Evolutionary conservation across 2,113 vertebrate species (phyloP), one percentile per base, ranked within the genome.

Genomic region (Anhinga anhinga): DNA sequence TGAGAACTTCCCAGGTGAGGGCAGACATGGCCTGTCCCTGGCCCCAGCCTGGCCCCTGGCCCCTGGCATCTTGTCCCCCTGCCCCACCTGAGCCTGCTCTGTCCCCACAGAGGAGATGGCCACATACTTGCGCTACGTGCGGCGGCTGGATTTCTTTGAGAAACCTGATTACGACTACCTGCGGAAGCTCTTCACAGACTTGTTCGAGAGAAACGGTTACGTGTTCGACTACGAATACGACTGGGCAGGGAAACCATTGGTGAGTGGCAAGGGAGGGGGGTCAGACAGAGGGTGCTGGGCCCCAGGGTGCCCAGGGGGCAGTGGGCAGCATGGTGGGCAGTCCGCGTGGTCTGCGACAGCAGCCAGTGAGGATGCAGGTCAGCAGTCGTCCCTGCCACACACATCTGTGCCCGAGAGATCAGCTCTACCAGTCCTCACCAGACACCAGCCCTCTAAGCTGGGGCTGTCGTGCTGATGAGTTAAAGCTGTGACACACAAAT

Each of bases 181-280:
- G 96, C 97, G 99, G 94, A 99, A 99, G 96, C 99, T 99, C 96
- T 99, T 99, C 98, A 99, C 99, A 0, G 99, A 99, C 97, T 97
- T 99, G 80, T 99, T 99, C 2, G 99, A 99, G 98, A 98, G 99
- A 94, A 99, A 99, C 6, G 98, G 99, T 97, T 99, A 98, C 11
- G 98, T 99, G 95, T 99, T 99, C 59, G 99, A 99, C 98, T 99
- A 99, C 2, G 99, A 99, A 96, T 99, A 99, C 11, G 99, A 99
- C 98, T 99, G 99, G 99, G 99, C 99, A 25, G 99, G 99, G 96
- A 99, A 99, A 91, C 98, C 99, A 7, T 98, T 99, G 86, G 99
- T 99, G 98, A 98, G 99, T 97, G 73, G 7, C 0, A 8, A 11
- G 50, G 63, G 32, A 10, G 27, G 0, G 0, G 21, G 19, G 18